Conservation (phyloP, 2,888 invertebrate genomes). For the Hesperia comma region DNA sequence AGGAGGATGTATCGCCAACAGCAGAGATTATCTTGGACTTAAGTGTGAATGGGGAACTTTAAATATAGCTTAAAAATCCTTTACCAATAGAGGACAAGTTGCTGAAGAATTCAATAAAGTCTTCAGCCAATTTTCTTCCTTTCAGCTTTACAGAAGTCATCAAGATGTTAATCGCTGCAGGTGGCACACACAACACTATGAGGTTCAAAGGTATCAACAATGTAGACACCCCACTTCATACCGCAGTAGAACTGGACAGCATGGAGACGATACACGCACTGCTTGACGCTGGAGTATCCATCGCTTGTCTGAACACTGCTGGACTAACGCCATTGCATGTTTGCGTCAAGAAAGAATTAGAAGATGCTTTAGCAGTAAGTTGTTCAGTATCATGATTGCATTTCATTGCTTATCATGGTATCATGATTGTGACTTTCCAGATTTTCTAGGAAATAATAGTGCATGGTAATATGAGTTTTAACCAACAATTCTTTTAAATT, state of each 20-base stretch:
- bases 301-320: conserved; percentile 66
- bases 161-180: conserved; percentile 59
- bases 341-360: conserved; percentile 71
- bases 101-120: too few species aligned
- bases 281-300: conserved; percentile 68
- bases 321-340: conserved; percentile 81
- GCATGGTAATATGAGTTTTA: too few species aligned
- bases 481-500: too few species aligned
- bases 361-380: conserved; percentile 70
- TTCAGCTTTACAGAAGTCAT: conserved; percentile 62
- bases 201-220: conserved; percentile 49
- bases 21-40: too few species aligned
- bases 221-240: conserved; percentile 78
- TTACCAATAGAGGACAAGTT: too few species aligned
- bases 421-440: too few species aligned
- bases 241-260: conserved; percentile 75
- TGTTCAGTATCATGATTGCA: not conserved
- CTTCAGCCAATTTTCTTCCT: not conserved
- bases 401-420: too few species aligned
- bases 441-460: too few species aligned
- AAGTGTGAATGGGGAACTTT: too few species aligned
- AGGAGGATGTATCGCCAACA: too few species aligned
- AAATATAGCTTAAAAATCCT: too few species aligned
- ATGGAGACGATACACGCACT: conserved; percentile 70
- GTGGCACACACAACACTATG: conserved; percentile 59